Evolutionary conservation across 2,113 vertebrate genomes (phyloP).

Genomic region (Myocastor coypus): DNA sequence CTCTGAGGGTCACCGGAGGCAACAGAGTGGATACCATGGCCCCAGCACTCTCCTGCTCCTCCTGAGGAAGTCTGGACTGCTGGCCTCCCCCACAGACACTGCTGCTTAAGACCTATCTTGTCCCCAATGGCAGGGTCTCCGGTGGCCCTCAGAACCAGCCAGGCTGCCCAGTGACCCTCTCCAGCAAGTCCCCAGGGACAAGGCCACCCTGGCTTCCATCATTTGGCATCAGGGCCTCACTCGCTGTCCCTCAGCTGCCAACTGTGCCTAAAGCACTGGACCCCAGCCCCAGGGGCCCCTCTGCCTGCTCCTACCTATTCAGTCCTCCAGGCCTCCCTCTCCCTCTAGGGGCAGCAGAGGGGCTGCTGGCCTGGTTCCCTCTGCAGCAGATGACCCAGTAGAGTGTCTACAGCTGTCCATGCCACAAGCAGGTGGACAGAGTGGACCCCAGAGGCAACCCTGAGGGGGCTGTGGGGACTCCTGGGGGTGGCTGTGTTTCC

Average conservation of each 20-base stretch:
- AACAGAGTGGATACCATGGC: not conserved
- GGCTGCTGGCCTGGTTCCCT: not conserved
- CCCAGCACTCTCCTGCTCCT: not conserved
- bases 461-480: not conserved
- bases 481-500: not conserved
- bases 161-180: not conserved
- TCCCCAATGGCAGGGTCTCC: not conserved
- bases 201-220: not conserved
- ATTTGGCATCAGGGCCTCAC: not conserved
- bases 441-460: not conserved
- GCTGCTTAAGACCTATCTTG: rapidly evolving
- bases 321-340: not conserved
- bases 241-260: not conserved
- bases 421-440: not conserved
- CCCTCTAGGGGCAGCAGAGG: rapidly evolving
- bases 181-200: not conserved
- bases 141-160: not conserved
- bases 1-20: rapidly evolving
- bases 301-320: rapidly evolving
- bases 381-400: not conserved
- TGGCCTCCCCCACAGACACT: rapidly evolving
- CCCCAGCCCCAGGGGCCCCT: too few relatives aligned
- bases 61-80: not conserved
- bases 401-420: not conserved
- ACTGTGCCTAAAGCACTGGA: too few relatives aligned